A percentile compares a stretch with the other conserved stretches of the same genome.
Conservation (phyloP, 2,888 invertebrate species). For the Polydrusus pterygomalis region DNA sequence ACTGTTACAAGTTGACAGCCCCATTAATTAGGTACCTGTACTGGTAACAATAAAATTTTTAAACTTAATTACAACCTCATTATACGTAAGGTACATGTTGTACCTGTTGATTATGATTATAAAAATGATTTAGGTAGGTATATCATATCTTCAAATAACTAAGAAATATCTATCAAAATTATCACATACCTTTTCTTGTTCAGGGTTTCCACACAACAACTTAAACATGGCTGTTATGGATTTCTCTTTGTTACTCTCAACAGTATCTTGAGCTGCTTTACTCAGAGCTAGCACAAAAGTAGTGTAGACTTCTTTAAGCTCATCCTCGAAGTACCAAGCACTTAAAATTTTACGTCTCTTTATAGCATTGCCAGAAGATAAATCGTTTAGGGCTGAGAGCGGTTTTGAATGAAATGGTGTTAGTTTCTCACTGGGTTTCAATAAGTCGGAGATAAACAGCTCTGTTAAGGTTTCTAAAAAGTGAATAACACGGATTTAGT, state of each 20-base stretch:
- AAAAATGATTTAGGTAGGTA: no score
- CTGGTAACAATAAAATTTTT: neutral
- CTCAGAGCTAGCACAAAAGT: slow-evolving; percentile 83
- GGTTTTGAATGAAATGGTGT: slow-evolving; percentile 80
- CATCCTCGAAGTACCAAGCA: slow-evolving; percentile 93
- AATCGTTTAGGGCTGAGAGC: slow-evolving; percentile 75
- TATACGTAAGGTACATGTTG: no score
- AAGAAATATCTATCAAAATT: no score
- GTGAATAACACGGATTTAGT: neutral
- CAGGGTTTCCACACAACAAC: slow-evolving; percentile 85
- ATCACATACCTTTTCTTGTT: slow-evolving; percentile 84
- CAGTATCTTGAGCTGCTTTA: slow-evolving; percentile 84
- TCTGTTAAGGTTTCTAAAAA: slow-evolving; percentile 85
- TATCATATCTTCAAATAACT: no score
- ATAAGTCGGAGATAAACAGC: slow-evolving; percentile 82
- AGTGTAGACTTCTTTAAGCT: slow-evolving; percentile 82
- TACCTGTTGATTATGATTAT: no score
- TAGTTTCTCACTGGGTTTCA: slow-evolving; percentile 80
- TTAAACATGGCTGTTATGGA: slow-evolving; percentile 85
- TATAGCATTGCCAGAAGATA: slow-evolving; percentile 79
- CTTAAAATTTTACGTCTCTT: slow-evolving; percentile 80
- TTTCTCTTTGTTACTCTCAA: slow-evolving; percentile 87
- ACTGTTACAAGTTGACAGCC: neutral
- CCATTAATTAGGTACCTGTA: neutral
- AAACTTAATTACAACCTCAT: no score